phyloP scores from a whole-genome alignment of 2,888 invertebrate genomes.

The Cerastoderma edule region DNA sequence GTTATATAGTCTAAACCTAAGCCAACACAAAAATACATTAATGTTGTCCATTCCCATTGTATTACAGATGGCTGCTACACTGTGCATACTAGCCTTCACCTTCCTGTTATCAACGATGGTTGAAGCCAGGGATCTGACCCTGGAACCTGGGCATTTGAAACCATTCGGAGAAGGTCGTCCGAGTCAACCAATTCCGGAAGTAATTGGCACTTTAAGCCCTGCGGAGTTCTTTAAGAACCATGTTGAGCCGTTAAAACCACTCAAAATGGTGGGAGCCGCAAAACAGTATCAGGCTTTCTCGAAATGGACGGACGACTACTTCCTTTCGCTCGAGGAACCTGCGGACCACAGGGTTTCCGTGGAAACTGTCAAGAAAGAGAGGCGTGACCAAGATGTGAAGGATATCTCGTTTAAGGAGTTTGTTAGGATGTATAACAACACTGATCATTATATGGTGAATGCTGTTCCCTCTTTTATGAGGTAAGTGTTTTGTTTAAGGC shows the following conservation, averaged over 20 bases:
- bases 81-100: neutral
- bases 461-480: conserved; percentile 76
- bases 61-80: conserved; percentile 10
- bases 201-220: conserved; percentile 71
- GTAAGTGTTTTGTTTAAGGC: too few species aligned
- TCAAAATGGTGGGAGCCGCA: conserved; percentile 78
- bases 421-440: conserved; percentile 76
- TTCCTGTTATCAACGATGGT: neutral
- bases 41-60: too few species aligned
- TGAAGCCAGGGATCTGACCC: conserved; percentile 48
- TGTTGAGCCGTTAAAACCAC: conserved; percentile 70
- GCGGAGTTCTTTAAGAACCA: conserved; percentile 75
- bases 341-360: conserved; percentile 68
- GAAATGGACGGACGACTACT: conserved; percentile 81
- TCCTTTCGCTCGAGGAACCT: conserved; percentile 69
- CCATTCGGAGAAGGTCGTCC: conserved; percentile 78
- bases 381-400: conserved; percentile 69
- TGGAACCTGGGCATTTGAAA: conserved; percentile 74
- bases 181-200: conserved; percentile 65
- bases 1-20: too few species aligned
- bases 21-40: too few species aligned
- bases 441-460: conserved; percentile 81
- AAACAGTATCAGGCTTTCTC: conserved; percentile 72
- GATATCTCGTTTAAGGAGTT: conserved; percentile 78
- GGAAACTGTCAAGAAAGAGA: conserved; percentile 82